Percentiles rank a stretch among this genome's conserved stretches.
These are phyloP conservation scores for Tangara arthus DNA, from an alignment of 2,797 vertebrate genomes.

Conservation along the genomic window DNA sequence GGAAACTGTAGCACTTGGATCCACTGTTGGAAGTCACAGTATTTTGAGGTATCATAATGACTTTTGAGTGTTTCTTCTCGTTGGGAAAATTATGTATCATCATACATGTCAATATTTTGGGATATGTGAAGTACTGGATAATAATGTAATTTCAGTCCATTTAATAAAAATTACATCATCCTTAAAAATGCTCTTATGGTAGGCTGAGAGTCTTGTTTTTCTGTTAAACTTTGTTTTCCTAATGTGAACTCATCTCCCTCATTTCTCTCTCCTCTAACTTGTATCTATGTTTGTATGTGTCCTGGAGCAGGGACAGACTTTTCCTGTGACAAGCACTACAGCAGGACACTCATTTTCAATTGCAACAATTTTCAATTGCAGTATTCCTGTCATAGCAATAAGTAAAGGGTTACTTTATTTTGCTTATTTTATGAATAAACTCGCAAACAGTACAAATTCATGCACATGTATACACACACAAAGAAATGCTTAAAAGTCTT, in stretches of 20 bases:
- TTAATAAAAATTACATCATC: not conserved
- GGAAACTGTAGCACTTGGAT: not conserved
- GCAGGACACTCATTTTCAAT: not conserved
- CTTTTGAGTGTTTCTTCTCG: not conserved
- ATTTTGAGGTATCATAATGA: not conserved
- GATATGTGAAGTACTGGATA: not conserved
- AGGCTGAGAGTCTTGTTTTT: not conserved
- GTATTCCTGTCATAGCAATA: not conserved
- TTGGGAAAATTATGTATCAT: not conserved
- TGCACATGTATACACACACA: not conserved
- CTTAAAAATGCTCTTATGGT: not conserved
- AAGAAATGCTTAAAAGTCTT: not conserved
- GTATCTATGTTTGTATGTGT: not conserved
- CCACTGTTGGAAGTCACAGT: not conserved
- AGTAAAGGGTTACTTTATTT: not conserved
- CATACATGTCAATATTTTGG: not conserved
- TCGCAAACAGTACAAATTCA: not conserved
- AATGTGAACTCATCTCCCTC: not conserved
- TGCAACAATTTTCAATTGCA: not conserved
- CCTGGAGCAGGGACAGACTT: not conserved
- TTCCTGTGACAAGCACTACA: not conserved
- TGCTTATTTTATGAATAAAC: not conserved
- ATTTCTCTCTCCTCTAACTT: not conserved
- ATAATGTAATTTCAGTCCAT: not conserved
- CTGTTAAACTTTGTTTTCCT: not conserved